Evolutionary conservation across 37 sponge, comb jelly and placozoan species (phyloP).

Genomic region (Agelas oroides): DNA sequence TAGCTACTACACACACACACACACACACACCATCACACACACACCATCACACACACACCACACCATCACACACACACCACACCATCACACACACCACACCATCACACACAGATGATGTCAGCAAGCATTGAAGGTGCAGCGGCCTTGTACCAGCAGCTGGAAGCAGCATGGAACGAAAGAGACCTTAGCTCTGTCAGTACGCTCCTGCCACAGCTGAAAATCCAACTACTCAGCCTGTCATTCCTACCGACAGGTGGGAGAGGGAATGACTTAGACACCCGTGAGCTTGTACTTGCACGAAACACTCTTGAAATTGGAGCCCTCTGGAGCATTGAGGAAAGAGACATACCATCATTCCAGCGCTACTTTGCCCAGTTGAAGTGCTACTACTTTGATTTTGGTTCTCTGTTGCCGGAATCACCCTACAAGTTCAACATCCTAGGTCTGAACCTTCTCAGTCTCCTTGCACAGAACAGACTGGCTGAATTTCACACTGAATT

Average conservation of each 20-base stretch:
- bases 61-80: neutral
- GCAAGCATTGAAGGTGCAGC: constrained; percentile 39
- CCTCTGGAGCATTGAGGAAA: constrained; percentile 88
- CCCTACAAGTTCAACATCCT: constrained; percentile 85
- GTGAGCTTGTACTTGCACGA: constrained; percentile 75
- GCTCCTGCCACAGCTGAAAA: constrained; percentile 59
- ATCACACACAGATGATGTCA: too few relatives aligned
- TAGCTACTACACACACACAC: too few relatives aligned
- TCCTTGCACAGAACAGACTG: constrained; percentile 91
- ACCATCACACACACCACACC: too few relatives aligned
- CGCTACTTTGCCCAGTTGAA: constrained; percentile 95
- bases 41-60: neutral
- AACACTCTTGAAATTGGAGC: constrained; percentile 96
- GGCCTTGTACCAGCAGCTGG: constrained; percentile 63
- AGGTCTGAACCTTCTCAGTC: constrained; percentile 90
- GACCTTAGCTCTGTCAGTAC: constrained; percentile 50
- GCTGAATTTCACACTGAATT: constrained; percentile 97
- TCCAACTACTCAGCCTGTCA: constrained; percentile 58
- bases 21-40: too few relatives aligned
- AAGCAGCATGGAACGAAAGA: constrained; percentile 66
- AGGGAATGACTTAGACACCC: constrained; percentile 26
- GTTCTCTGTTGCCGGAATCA: constrained; percentile 65
- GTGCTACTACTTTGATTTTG: constrained; percentile 94
- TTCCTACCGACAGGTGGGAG: constrained; percentile 67
- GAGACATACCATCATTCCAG: constrained; percentile 89